A percentile compares a stretch with the other conserved stretches of the same genome.
These are phyloP conservation scores for Drosophila merina DNA, from an alignment of 2,888 invertebrate species.

Conservation along the genomic window DNA sequence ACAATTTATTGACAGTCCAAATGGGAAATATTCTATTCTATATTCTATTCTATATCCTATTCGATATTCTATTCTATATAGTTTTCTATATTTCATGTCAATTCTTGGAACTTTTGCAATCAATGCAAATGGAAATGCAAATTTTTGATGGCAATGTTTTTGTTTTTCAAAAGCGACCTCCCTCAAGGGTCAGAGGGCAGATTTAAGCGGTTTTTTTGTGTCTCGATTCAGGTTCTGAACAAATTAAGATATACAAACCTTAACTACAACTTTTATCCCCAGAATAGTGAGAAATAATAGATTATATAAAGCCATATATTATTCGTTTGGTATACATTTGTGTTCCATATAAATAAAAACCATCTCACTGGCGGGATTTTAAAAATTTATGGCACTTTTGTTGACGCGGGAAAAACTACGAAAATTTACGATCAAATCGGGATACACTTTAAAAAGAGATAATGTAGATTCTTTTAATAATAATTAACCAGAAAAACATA, in stretches of 20 bases:
- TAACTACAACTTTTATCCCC: not conserved
- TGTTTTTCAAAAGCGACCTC: conserved; percentile 2
- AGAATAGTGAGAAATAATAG: conserved; percentile 14
- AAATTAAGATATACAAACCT: conserved; percentile 13
- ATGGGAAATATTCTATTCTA: conserved; percentile 1
- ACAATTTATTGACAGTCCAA: conserved; percentile 14
- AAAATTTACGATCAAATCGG: conserved; percentile 12
- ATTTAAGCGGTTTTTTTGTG: not conserved
- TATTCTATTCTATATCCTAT: not conserved
- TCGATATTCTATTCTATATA: conserved; percentile 2
- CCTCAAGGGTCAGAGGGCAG: conserved; percentile 5
- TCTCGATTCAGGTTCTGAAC: conserved; percentile 7
- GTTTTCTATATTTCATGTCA: conserved; percentile 4
- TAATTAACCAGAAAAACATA: not conserved
- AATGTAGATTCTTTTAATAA: not conserved
- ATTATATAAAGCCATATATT: conserved; percentile 29
- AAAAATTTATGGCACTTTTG: conserved; percentile 33
- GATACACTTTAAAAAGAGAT: conserved; percentile 13
- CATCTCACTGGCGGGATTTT: conserved; percentile 11
- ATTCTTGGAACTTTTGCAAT: conserved; percentile 34
- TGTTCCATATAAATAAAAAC: not conserved
- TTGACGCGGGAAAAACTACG: not conserved
- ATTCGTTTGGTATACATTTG: conserved; percentile 11
- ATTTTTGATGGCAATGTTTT: conserved; percentile 7
- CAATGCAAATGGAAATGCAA: conserved; percentile 56